Percentiles rank a stretch among this genome's conserved stretches.
phyloP scores from a whole-genome alignment of 1,140 invertebrate genomes.

The Leptinotarsa undecemlineata region DNA sequence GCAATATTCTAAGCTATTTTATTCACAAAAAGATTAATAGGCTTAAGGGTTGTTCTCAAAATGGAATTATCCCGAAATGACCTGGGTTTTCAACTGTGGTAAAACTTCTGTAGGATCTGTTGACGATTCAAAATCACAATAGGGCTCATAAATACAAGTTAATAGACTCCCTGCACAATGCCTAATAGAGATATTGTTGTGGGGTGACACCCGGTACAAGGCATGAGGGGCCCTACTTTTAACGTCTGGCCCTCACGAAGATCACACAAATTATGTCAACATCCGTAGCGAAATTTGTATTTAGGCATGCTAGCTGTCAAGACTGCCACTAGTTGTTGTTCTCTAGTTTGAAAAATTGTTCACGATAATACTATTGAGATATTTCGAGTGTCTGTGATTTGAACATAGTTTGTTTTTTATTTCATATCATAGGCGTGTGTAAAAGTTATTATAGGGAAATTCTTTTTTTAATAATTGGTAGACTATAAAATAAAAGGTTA shows the following conservation, averaged over 20 bases:
- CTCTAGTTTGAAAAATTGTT: constrained; percentile 20
- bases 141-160: constrained; percentile 47
- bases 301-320: constrained; percentile 21
- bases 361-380: background rate
- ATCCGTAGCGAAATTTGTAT: constrained; percentile 34
- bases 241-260: constrained; percentile 29
- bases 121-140: constrained; percentile 18
- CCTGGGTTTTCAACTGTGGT: background rate
- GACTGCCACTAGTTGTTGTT: constrained; percentile 16
- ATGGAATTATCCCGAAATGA: constrained; percentile 1
- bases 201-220: constrained; percentile 45
- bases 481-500: background rate
- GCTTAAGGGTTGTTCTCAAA: constrained; percentile 9
- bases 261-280: constrained; percentile 39
- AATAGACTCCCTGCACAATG: constrained; percentile 45
- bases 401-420: constrained; percentile 2
- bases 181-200: constrained; percentile 48
- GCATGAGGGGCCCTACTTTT: constrained; percentile 29
- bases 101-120: constrained; percentile 11
- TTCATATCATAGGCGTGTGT: background rate
- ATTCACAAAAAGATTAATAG: constrained; percentile 10
- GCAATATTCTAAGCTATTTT: background rate
- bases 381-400: background rate
- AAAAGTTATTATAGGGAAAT: no score
- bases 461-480: no score